Evolutionary conservation across 2,797 vertebrate genomes (phyloP).

Genomic region (Lacerta agilis): DNA sequence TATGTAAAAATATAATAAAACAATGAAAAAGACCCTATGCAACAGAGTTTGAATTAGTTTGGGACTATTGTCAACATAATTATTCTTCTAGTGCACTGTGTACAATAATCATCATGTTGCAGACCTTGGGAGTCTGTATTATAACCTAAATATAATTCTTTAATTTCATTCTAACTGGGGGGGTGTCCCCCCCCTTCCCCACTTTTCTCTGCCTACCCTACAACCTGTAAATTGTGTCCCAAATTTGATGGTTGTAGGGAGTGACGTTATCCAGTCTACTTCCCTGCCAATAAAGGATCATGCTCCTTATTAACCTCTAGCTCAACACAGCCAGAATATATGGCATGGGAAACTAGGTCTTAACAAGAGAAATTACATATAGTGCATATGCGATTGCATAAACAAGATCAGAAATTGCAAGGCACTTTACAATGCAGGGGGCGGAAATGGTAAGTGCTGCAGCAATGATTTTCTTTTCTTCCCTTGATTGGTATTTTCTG

Average conservation of each 20-base stretch:
- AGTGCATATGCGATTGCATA: neutral
- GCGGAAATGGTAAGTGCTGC: neutral
- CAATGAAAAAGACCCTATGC: conserved; percentile 32
- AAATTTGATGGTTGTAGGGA: conserved; percentile 20
- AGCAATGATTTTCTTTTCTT: neutral
- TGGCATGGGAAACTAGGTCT: neutral
- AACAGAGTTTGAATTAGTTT: conserved; percentile 15
- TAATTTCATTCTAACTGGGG: conserved; percentile 56
- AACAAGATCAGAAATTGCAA: neutral
- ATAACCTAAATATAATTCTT: conserved; percentile 41
- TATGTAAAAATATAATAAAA: conserved; percentile 27
- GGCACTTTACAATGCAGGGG: neutral
- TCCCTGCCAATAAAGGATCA: neutral
- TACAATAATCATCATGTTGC: neutral
- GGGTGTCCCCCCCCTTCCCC: neutral
- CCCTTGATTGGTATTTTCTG: neutral
- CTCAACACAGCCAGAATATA: neutral
- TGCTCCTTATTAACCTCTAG: neutral
- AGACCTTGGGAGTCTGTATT: conserved; percentile 27
- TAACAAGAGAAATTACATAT: neutral
- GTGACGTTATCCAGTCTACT: neutral
- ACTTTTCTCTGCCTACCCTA: conserved; percentile 20
- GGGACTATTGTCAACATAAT: conserved; percentile 47
- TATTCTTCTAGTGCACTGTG: neutral
- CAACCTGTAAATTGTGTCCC: conserved; percentile 27